Evolutionary conservation across 2,888 invertebrate species (phyloP).

Genomic region (Campaea margaritaria): DNA sequence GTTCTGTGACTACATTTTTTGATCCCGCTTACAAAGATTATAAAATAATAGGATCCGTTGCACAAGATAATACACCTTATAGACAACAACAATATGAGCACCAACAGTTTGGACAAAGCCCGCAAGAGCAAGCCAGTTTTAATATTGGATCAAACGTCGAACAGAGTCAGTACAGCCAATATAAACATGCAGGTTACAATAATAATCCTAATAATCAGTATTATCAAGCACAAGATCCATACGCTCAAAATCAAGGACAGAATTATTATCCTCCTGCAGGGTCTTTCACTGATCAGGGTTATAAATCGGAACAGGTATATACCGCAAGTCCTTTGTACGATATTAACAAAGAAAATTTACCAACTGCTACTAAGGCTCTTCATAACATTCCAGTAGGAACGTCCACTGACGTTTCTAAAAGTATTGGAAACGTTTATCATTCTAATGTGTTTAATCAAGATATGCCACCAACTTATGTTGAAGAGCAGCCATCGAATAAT

Average conservation of each 20-base stretch:
- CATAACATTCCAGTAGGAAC: constrained; percentile 35
- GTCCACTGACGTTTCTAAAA: constrained; percentile 13
- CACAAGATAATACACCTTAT: constrained; percentile 46
- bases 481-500: background rate
- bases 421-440: constrained; percentile 17
- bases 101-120: constrained; percentile 38
- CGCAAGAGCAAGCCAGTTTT: constrained; percentile 51
- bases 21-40: constrained; percentile 74
- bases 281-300: constrained; percentile 33
- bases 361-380: constrained; percentile 16
- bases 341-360: constrained; percentile 17
- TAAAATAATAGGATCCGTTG: constrained; percentile 46
- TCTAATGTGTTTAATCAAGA: constrained; percentile 19
- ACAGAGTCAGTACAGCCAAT: constrained; percentile 34
- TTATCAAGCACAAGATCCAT: constrained; percentile 40
- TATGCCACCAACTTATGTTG: background rate
- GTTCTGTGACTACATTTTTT: constrained; percentile 78
- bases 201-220: constrained; percentile 38
- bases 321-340: constrained; percentile 13
- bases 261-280: constrained; percentile 36
- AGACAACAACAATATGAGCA: constrained; percentile 33
- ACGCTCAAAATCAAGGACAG: constrained; percentile 45
- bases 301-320: constrained; percentile 22
- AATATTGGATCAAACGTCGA: constrained; percentile 58
- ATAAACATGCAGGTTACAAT: constrained; percentile 34